These are phyloP conservation scores for Penaeus indicus DNA, from an alignment of 1,140 invertebrate species.

Conservation along the genomic window DNA sequence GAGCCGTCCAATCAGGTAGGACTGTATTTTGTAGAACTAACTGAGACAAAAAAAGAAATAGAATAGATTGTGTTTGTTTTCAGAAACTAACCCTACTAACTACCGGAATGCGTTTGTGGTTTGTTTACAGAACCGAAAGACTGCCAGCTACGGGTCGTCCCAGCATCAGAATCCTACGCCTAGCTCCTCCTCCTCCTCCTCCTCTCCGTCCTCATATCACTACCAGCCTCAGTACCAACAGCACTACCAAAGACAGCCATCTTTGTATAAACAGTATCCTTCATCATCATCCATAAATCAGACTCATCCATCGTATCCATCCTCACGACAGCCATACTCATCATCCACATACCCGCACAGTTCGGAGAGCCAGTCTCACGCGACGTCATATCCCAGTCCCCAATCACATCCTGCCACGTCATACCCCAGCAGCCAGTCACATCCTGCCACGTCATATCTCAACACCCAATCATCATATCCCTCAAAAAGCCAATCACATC, in stretches of 20 bases:
- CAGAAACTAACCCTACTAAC: slow-evolving; percentile 50
- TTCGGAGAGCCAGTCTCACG: slow-evolving; percentile 53
- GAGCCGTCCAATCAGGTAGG: not conserved
- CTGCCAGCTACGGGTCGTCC: slow-evolving; percentile 47
- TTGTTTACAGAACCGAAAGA: slow-evolving; percentile 64
- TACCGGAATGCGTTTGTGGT: slow-evolving; percentile 42
- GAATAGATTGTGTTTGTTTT: not conserved
- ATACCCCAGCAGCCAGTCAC: slow-evolving; percentile 52
- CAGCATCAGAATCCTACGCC: slow-evolving; percentile 60
- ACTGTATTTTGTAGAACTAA: slow-evolving; percentile 6
- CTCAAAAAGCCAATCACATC: slow-evolving; percentile 55
- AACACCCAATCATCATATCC: slow-evolving; percentile 55
- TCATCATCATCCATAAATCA: slow-evolving; percentile 56
- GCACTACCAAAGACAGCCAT: slow-evolving; percentile 59
- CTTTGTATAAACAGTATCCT: slow-evolving; percentile 54
- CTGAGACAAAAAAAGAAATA: not conserved
- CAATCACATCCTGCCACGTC: slow-evolving; percentile 61
- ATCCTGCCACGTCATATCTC: slow-evolving; percentile 55
- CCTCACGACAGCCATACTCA: slow-evolving; percentile 52
- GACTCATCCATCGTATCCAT: slow-evolving; percentile 36
- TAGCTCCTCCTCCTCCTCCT: slow-evolving; percentile 61
- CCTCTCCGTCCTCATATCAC: slow-evolving; percentile 59
- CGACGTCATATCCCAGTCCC: slow-evolving; percentile 6
- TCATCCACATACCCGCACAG: slow-evolving; percentile 56
- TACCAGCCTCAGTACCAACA: slow-evolving; percentile 60